These are phyloP conservation scores for Hypolimnas misippus DNA, from an alignment of 2,888 invertebrate genomes.

Conservation along the genomic window DNA sequence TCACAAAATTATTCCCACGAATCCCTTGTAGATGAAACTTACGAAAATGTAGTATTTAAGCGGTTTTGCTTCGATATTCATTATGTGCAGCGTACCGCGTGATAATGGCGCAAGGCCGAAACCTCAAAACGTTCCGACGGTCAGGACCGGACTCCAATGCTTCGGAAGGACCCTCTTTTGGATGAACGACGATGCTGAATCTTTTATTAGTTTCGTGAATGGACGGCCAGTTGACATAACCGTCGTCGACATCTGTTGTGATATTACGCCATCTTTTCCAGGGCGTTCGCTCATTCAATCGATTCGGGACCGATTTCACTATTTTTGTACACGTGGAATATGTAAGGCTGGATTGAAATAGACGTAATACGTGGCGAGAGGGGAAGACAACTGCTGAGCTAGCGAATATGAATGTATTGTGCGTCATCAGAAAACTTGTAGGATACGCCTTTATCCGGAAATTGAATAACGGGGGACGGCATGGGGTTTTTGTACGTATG, in stretches of 20 bases:
- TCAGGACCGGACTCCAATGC: constrained; percentile 62
- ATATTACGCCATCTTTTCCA: constrained; percentile 76
- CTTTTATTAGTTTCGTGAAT: constrained; percentile 82
- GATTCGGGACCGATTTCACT: constrained; percentile 62
- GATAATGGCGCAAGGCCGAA: constrained; percentile 63
- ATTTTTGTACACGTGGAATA: constrained; percentile 73
- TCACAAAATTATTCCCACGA: constrained; percentile 4
- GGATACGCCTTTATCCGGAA: constrained; percentile 40
- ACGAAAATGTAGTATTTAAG: constrained; percentile 14
- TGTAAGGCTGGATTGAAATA: constrained; percentile 65
- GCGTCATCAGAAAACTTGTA: constrained; percentile 46
- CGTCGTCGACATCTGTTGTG: constrained; percentile 81
- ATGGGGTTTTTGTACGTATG: constrained; percentile 9
- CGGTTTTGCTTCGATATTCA: constrained; percentile 50
- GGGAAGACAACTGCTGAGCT: constrained; percentile 45
- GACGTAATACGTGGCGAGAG: constrained; percentile 48
- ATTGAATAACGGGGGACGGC: constrained; percentile 36
- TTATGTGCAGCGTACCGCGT: constrained; percentile 62
- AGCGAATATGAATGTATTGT: constrained; percentile 47
- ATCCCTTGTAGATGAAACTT: constrained; percentile 2
- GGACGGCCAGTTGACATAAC: constrained; percentile 81
- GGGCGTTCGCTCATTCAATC: constrained; percentile 54
- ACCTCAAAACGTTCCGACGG: constrained; percentile 60
- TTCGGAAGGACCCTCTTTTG: constrained; percentile 71
- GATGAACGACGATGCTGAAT: constrained; percentile 79